Percentiles rank a stretch among this genome's conserved stretches.
These are phyloP conservation scores for Falco cherrug DNA, from an alignment of 2,797 vertebrate species.

Conservation along the genomic window DNA sequence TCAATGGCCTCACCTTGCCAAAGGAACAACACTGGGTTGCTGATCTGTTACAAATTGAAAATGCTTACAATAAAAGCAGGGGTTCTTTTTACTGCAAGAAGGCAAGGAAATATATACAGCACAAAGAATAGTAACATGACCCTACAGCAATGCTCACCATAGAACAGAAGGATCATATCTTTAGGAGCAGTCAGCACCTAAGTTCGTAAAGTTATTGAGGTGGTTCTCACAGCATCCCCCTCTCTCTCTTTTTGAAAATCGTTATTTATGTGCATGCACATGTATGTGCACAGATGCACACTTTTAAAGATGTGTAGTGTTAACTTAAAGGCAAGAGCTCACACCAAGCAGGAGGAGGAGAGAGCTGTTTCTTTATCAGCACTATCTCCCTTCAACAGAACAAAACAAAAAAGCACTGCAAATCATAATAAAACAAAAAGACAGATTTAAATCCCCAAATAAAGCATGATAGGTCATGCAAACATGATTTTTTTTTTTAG, in stretches of 20 bases:
- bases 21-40: constrained; percentile 4
- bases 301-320: neutral
- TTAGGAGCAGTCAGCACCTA: neutral
- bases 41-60: constrained; percentile 23
- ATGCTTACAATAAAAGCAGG: constrained; percentile 4
- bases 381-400: neutral
- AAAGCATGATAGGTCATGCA: neutral
- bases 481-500: neutral
- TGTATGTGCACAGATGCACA: neutral
- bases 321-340: neutral
- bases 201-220: constrained; percentile 24
- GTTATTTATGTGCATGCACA: neutral
- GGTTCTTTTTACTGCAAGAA: constrained; percentile 14
- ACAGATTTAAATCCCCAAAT: neutral
- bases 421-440: neutral
- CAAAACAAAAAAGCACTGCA: neutral
- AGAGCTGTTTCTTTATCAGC: neutral
- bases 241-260: neutral
- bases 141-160: constrained; percentile 13
- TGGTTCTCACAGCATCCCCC: neutral
- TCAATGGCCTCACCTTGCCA: constrained; percentile 16
- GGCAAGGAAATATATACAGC: constrained; percentile 10
- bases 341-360: neutral
- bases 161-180: constrained; percentile 39
- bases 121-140: constrained; percentile 39